phyloP scores from a whole-genome alignment of 2,888 invertebrate species.

The Dasysyrphus tricinctus region DNA sequence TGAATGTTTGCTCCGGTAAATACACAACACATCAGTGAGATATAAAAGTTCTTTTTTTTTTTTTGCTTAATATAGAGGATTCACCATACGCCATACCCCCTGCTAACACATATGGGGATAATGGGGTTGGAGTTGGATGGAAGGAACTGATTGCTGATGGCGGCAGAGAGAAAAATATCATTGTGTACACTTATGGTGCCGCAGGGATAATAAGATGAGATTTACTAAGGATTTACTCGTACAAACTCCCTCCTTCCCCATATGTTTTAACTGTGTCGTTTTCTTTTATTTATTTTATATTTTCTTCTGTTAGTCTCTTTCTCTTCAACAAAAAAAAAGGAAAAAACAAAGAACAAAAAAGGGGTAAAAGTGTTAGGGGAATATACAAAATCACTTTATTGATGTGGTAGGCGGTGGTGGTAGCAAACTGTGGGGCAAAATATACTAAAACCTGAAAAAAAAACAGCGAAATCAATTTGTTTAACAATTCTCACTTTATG shows the following conservation, averaged over 20 bases:
- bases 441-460: too few species aligned
- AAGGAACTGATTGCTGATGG: conserved; percentile 58
- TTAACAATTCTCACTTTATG: too few species aligned
- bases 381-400: conserved; percentile 72
- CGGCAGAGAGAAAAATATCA: conserved; percentile 59
- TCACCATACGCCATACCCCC: not conserved
- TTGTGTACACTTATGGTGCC: conserved; percentile 74
- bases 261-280: conserved; percentile 54
- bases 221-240: conserved; percentile 68
- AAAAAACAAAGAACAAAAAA: conserved; percentile 34
- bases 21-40: conserved; percentile 38
- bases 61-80: not conserved
- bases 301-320: not conserved
- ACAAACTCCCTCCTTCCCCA: conserved; percentile 10
- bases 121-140: not conserved
- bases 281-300: conserved; percentile 46
- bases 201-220: conserved; percentile 74
- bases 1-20: conserved; percentile 71
- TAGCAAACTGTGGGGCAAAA: not conserved
- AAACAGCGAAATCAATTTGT: too few species aligned
- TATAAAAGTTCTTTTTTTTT: conserved; percentile 58
- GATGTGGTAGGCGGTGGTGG: conserved; percentile 56
- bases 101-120: not conserved
- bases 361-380: conserved; percentile 52
- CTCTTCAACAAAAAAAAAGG: conserved; percentile 26